phyloP scores from a whole-genome alignment of 2,888 invertebrate genomes.

The Cerceris ruficornis region DNA sequence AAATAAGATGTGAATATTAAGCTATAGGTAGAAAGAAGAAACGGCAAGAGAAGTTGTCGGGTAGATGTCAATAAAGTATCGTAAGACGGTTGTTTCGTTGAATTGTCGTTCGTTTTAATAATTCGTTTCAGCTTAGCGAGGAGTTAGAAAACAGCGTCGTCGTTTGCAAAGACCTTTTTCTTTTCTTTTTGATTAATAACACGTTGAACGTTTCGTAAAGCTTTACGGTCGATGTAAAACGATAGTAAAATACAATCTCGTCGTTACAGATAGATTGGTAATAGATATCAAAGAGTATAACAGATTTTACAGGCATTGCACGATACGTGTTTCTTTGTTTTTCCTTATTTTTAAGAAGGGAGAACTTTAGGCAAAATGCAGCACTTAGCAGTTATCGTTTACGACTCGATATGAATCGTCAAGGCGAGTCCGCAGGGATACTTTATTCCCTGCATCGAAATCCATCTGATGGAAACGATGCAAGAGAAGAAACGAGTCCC shows the following conservation, averaged over 20 bases:
- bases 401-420: constrained; percentile 15
- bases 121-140: constrained; percentile 46
- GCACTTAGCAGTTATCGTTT: constrained; percentile 28
- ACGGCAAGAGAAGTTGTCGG: not conserved
- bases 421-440: constrained; percentile 35
- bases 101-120: constrained; percentile 38
- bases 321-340: constrained; percentile 36
- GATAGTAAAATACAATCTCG: constrained; percentile 64
- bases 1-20: too few relatives aligned
- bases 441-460: constrained; percentile 8
- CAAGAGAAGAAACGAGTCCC: constrained; percentile 7
- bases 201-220: constrained; percentile 19
- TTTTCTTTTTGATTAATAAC: constrained; percentile 28
- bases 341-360: constrained; percentile 38
- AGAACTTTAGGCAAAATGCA: constrained; percentile 46
- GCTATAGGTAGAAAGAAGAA: too few relatives aligned
- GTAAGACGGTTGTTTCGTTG: constrained; percentile 18
- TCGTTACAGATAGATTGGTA: constrained; percentile 39
- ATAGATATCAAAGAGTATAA: constrained; percentile 41
- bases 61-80: constrained; percentile 8
- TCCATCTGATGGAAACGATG: constrained; percentile 1
- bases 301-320: constrained; percentile 46
- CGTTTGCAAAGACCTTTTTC: constrained; percentile 2
- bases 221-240: constrained; percentile 59
- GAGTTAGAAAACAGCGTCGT: constrained; percentile 44